Evolutionary conservation across 2,888 invertebrate species (phyloP).

Genomic region (Philhelius pedissequus): DNA sequence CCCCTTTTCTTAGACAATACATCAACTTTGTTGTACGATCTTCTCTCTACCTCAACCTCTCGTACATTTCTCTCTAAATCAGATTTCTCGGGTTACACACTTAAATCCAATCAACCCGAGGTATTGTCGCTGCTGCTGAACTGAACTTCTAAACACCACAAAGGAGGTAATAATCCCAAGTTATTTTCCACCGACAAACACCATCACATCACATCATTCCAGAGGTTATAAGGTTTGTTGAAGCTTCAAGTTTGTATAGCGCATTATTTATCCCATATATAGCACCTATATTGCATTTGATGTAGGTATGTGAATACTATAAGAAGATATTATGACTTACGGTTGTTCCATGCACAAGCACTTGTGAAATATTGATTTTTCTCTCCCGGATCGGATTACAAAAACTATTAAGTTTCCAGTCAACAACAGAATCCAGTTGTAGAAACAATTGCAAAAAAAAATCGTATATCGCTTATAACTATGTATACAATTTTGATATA

Average conservation of each 20-base stretch:
- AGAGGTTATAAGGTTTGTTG: not conserved
- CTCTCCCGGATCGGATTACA: conserved; percentile 53
- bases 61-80: conserved; percentile 34
- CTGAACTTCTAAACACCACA: conserved; percentile 51
- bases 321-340: conserved; percentile 28
- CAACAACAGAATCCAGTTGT: conserved; percentile 64
- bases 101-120: conserved; percentile 48
- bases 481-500: not conserved
- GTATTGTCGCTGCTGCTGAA: conserved; percentile 50
- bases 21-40: not conserved
- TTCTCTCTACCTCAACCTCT: too few species aligned
- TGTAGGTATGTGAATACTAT: not conserved
- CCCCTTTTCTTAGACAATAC: too few species aligned
- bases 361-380: conserved; percentile 65
- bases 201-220: not conserved
- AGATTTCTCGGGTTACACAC: conserved; percentile 56
- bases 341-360: conserved; percentile 39
- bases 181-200: conserved; percentile 48
- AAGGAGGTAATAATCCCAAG: conserved; percentile 56
- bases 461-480: not conserved
- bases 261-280: too few species aligned
- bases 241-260: not conserved
- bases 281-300: too few species aligned
- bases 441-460: conserved; percentile 50
- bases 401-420: conserved; percentile 67